Base-by-base conservation (phyloP, 2,797 vertebrate genomes). In the Silurus lanzhouensis region DNA sequence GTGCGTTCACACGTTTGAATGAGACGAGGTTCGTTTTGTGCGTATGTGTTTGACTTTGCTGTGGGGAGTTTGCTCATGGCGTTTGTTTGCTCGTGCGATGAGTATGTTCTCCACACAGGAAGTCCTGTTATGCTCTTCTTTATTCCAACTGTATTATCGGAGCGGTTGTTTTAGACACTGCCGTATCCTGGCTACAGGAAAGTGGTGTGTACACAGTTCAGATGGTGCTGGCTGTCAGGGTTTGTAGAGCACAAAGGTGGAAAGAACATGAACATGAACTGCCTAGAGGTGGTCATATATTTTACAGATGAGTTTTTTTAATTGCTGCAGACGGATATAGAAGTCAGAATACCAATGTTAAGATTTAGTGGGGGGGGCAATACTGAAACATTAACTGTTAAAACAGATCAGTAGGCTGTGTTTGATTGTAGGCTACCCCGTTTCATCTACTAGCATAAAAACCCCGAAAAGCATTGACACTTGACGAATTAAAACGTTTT, bases 21-120 rank as follows among this genome's bases (percentile, higher is more conserved):
- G 64, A 83, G 75, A 61, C 80, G 60, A 57, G 85, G 81, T 72
- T 79, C 22, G 66, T 86, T 87, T 76, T 77, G 64, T 71, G 82
- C 85, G 86, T 87, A 55, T 57, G 63, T 87, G 87, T 89, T 84
- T 89, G 89, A 63, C 81, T 84, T 85, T 84, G 74, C 82, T 86
- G 82, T 87, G 6, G 38, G 79, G 70, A 83, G 84, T 89, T 89
- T 88, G 87, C 85, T 87, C 80, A 81, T 88, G 84, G 68, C 55
- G 55, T 89, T 87, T 84, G 86, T 83, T 87, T 87, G 52, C 86
- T 60, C 83, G 84, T 72, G 72, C 61, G n/a, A 64, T 27, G 57
- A 67, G 58, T 85, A 83, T 84, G 52, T 81, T 88, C 86, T 88
- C 52, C 64, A 79, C 55, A 78, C 84, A 83, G 86, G 77, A 88